These are phyloP conservation scores for Rhynchonycteris naso DNA, from an alignment of 2,797 vertebrate species.

Conservation along the genomic window DNA sequence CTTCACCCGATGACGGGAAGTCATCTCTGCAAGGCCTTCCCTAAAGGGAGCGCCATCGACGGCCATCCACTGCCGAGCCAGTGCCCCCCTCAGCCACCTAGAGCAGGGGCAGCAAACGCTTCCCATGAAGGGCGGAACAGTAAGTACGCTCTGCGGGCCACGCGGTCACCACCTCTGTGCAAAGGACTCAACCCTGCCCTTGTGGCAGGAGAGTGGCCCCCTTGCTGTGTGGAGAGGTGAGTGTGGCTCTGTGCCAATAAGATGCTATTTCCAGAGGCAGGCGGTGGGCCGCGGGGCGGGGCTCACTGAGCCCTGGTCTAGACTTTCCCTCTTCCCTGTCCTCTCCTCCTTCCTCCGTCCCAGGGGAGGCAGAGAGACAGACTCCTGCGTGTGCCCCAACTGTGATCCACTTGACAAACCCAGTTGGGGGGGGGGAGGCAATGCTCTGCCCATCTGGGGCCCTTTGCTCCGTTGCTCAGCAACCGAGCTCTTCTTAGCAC, in stretches of 20 bases:
- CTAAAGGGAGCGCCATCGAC: neutral
- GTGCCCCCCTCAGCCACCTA: neutral
- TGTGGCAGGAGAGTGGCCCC: rapidly evolving
- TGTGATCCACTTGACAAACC: too few species aligned
- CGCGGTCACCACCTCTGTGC: rapidly evolving
- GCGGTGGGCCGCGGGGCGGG: rapidly evolving
- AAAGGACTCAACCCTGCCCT: neutral
- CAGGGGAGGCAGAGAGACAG: too few species aligned
- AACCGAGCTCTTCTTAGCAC: too few species aligned
- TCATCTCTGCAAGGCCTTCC: rapidly evolving
- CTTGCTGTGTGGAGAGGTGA: rapidly evolving
- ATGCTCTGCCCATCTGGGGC: too few species aligned
- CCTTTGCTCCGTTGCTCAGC: too few species aligned
- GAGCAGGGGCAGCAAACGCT: neutral
- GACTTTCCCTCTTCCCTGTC: neutral
- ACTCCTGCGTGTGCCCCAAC: too few species aligned
- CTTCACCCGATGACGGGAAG: neutral
- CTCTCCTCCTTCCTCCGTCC: too few species aligned
- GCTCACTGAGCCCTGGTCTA: neutral
- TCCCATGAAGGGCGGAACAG: neutral
- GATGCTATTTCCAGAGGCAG: neutral
- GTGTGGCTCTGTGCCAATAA: rapidly evolving
- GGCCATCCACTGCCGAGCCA: rapidly evolving
- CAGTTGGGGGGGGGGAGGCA: too few species aligned
- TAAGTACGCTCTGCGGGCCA: neutral